Evolutionary conservation across 2,888 invertebrate genomes (phyloP), one percentile per base, ranked within the genome.

Genomic region (Oasisia sp.): DNA sequence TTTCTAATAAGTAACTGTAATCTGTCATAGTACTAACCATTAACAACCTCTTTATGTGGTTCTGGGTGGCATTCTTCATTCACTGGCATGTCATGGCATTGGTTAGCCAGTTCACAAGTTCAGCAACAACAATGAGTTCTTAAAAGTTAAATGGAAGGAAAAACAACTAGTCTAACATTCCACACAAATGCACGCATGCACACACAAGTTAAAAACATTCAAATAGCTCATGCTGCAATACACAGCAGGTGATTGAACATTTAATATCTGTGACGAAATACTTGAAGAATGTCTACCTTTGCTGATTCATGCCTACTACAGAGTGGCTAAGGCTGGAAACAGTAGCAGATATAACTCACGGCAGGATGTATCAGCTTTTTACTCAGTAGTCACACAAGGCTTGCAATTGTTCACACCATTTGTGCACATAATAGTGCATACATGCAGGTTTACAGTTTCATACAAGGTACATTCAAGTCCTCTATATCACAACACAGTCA

Each of bases 371-470:
- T 74, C 74, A 74, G 74, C n/a, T 74, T 74, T 74, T 74, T 74
- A 74, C n/a, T 74, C 74, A 19, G 74, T 74, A 27, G 74, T 27
- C 74, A 74, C 74, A 74, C 50, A 74, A 74, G 27, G 27, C 74
- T 74, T 19, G n/a, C 7, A 27, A n/a, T n/a, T 74, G 74, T 74
- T 74, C 27, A 2, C 74, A 19, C n/a, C 14, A 74, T 19, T 19
- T 74, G 27, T 9, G 50, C 50, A 50, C 27, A 27, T 27, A 74
- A 74, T 74, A 74, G 27, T 74, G 27, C 74, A 74, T 74, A 74
- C 74, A 74, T n/a, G n/a, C 74, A 74, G 74, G 74, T 74, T 74
- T 74, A 74, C 74, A 74, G 27, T 74, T 74, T 74, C 74, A 74
- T 3, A 74, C 74, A 74, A 27, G 27, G 19, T 74, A 74, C 27